Percentiles rank a stretch among this genome's conserved stretches.
Conservation (phyloP, 2,113 vertebrate species). For the Sitta europaea region DNA sequence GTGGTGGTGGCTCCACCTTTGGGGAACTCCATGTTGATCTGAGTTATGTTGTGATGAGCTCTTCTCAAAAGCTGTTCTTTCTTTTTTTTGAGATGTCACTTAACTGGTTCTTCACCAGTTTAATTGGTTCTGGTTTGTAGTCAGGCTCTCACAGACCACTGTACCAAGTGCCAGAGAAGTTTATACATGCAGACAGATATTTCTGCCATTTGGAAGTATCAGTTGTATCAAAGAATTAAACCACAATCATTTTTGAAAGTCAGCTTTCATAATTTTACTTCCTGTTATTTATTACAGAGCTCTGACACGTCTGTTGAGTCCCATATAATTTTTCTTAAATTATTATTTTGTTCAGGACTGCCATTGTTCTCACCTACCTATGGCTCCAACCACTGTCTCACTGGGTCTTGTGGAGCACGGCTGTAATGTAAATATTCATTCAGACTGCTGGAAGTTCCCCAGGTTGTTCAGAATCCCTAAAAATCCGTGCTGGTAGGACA, state of each 20-base stretch:
- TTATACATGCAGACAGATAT: neutral
- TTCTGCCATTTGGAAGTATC: neutral
- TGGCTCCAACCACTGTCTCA: neutral
- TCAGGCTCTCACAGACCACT: neutral
- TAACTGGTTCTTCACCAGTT: neutral
- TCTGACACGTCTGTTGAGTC: neutral
- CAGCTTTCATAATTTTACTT: neutral
- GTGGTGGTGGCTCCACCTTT: neutral
- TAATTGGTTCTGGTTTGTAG: neutral
- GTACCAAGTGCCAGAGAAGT: neutral
- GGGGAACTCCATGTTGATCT: neutral
- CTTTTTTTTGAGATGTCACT: neutral
- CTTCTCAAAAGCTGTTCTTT: neutral
- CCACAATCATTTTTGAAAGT: neutral
- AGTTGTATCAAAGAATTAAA: neutral
- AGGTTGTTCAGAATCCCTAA: neutral
- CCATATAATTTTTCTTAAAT: neutral
- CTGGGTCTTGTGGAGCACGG: neutral
- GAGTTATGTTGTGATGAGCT: neutral
- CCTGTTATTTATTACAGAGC: neutral
- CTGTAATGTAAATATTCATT: neutral
- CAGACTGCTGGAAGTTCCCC: neutral
- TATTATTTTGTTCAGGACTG: neutral
- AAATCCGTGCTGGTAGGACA: neutral
- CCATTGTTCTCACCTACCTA: neutral